A percentile compares a stretch with the other conserved stretches of the same genome.
Conservation (phyloP, 2,888 invertebrate species). For the Latrodectus elegans region DNA sequence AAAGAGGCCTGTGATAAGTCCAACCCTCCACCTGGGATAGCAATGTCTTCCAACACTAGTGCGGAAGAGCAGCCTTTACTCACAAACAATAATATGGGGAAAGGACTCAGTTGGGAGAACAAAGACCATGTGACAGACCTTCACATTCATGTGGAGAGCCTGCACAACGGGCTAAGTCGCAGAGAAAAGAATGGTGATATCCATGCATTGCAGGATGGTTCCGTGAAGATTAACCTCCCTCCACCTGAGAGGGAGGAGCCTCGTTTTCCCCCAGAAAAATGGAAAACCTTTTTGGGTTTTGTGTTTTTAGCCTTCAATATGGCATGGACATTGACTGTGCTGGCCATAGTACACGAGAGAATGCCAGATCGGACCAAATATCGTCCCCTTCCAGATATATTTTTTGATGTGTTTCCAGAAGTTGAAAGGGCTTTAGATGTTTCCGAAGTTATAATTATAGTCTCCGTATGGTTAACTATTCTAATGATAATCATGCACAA, state of each 20-base stretch:
- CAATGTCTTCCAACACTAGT: constrained; percentile 60
- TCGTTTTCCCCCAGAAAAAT: constrained; percentile 68
- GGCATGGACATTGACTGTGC: constrained; percentile 70
- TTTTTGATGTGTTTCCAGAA: constrained; percentile 84
- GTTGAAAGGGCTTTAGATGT: constrained; percentile 86
- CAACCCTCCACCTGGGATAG: constrained; percentile 21
- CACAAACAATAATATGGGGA: constrained; percentile 43
- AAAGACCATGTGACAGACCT: constrained; percentile 58
- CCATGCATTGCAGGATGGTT: constrained; percentile 34
- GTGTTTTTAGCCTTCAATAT: constrained; percentile 70
- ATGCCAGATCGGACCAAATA: constrained; percentile 85
- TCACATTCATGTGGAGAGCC: constrained; percentile 52
- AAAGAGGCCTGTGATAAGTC: constrained; percentile 28
- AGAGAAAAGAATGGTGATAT: constrained; percentile 62
- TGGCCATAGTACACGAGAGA: constrained; percentile 83
- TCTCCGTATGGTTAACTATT: constrained; percentile 85
- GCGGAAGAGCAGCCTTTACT: constrained; percentile 60
- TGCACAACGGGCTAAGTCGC: constrained; percentile 63
- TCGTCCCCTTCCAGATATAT: constrained; percentile 87
- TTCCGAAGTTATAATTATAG: constrained; percentile 90
- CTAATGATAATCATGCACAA: constrained; percentile 88
- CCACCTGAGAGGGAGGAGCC: constrained; percentile 63
- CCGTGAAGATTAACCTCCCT: constrained; percentile 59
- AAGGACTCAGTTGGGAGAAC: constrained; percentile 62
- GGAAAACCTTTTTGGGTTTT: constrained; percentile 70